phyloP scores from a whole-genome alignment of 2,888 invertebrate species.

The Napeogenes sylphis region DNA sequence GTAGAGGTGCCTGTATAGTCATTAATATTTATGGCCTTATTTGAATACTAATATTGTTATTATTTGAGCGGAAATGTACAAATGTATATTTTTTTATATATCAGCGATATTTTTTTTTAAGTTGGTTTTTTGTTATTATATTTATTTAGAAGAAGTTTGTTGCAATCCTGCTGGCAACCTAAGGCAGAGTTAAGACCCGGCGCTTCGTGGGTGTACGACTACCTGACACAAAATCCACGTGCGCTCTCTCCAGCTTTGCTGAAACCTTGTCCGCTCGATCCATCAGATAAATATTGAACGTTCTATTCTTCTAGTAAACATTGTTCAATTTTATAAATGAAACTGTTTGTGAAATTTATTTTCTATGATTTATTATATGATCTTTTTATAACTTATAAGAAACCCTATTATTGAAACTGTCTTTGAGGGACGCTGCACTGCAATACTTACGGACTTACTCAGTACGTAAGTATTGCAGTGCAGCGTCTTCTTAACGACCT shows the following conservation, averaged over 20 bases:
- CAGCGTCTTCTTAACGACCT: too few species aligned
- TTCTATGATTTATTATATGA: neutral
- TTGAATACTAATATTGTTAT: too few species aligned
- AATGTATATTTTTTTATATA: too few species aligned
- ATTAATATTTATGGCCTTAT: neutral
- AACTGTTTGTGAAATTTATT: neutral
- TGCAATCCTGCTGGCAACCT: constrained; percentile 86
- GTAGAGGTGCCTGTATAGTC: neutral
- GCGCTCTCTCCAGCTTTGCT: constrained; percentile 42
- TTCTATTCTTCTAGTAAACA: too few species aligned
- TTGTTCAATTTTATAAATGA: too few species aligned
- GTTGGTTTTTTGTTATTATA: neutral
- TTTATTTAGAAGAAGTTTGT: constrained; percentile 69
- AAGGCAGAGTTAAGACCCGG: constrained; percentile 82
- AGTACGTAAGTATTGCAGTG: too few species aligned
- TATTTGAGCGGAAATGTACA: too few species aligned
- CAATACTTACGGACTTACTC: too few species aligned
- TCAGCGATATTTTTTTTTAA: neutral
- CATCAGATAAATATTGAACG: neutral
- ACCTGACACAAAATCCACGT: constrained; percentile 83
- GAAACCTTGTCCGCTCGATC: constrained; percentile 22
- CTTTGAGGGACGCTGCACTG: too few species aligned
- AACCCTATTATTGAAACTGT: too few species aligned
- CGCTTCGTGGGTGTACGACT: constrained; percentile 85
- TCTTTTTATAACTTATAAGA: neutral